Conservation (phyloP, 1,140 invertebrate species). For the Bombus turneri region DNA sequence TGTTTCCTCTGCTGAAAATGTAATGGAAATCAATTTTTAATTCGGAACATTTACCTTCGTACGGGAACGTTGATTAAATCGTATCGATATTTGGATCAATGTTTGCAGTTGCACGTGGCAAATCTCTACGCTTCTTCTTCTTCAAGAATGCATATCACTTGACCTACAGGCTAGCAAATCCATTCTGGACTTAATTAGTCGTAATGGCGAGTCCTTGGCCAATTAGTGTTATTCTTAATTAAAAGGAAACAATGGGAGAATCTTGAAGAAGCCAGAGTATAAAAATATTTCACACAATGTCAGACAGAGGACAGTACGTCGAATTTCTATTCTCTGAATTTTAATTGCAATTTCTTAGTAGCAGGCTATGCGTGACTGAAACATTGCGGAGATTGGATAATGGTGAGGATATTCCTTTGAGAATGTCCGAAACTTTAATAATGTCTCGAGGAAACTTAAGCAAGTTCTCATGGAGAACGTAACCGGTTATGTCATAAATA, state of each 20-base stretch:
- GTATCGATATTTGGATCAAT: not conserved
- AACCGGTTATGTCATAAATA: slow-evolving; percentile 17
- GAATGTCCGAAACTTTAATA: not conserved
- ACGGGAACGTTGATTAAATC: not conserved
- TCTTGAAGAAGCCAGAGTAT: not conserved
- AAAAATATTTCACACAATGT: slow-evolving; percentile 5
- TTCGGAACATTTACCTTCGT: no score
- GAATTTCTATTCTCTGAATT: not conserved
- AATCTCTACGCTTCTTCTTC: not conserved
- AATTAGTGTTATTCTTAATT: slow-evolving; percentile 44
- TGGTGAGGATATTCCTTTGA: not conserved
- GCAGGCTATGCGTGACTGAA: not conserved
- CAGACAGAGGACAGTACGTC: not conserved
- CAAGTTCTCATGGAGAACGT: not conserved
- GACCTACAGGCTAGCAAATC: slow-evolving; percentile 3
- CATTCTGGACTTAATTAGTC: slow-evolving; percentile 17
- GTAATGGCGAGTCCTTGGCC: slow-evolving; percentile 18
- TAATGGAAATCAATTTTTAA: not conserved
- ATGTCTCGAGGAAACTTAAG: not conserved
- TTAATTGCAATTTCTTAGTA: not conserved
- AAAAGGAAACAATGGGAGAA: slow-evolving; percentile 27
- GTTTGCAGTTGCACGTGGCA: not conserved
- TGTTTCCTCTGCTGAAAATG: not conserved
- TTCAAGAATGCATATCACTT: not conserved
- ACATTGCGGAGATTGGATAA: not conserved